phyloP scores from a whole-genome alignment of 2,888 invertebrate genomes.

The Gastracanthus pulcherrimus region DNA sequence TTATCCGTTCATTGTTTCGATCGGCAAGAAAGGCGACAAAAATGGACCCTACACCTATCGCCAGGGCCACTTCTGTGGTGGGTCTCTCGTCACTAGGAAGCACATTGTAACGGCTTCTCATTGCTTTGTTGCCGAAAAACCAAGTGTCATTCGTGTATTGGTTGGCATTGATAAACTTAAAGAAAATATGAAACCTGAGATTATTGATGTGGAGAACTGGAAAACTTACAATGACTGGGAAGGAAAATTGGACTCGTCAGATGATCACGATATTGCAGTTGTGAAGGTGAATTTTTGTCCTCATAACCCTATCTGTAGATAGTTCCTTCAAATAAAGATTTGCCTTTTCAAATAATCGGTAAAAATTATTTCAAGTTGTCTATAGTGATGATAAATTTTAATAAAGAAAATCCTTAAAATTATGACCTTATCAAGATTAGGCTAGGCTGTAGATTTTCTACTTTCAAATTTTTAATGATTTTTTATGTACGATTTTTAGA shows the following conservation, averaged over 20 bases:
- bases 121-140: neutral
- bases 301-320: too few relatives aligned
- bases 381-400: too few relatives aligned
- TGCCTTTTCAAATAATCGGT: too few relatives aligned
- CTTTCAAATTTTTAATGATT: too few relatives aligned
- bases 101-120: neutral
- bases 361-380: too few relatives aligned
- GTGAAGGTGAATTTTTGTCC: too few relatives aligned
- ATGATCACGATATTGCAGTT: constrained; percentile 13
- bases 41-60: neutral
- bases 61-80: constrained; percentile 11
- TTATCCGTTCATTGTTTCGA: constrained; percentile 3
- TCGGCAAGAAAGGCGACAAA: neutral
- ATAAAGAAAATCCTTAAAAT: too few relatives aligned
- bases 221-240: neutral
- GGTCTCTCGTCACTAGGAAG: neutral
- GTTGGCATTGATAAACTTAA: neutral
- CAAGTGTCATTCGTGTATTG: neutral
- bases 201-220: neutral
- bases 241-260: neutral
- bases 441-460: too few relatives aligned
- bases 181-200: neutral
- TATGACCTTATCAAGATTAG: too few relatives aligned
- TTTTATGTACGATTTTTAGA: too few relatives aligned
- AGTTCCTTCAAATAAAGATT: too few relatives aligned